Evolutionary conservation across 2,113 vertebrate genomes (phyloP), one percentile per base, ranked within the genome.

Genomic region (Girardinichthys multiradiatus): DNA sequence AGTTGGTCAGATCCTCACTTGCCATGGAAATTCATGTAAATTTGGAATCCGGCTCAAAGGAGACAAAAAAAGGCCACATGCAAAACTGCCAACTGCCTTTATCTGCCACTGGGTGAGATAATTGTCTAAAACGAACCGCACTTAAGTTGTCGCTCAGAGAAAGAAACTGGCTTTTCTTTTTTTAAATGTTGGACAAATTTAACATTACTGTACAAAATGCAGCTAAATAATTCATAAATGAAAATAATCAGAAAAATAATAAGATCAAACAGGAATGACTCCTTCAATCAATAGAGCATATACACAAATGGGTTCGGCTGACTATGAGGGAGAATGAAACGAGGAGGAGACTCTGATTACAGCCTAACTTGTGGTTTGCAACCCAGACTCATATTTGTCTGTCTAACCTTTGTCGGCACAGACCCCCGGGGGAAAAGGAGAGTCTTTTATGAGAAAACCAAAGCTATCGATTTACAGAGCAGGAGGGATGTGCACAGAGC

Each of bases 1-100:
- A 19, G 0, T 74, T 74, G 19, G 4, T 66, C 80, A 86, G 82
- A 76, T 85, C 70, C 21, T 64, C 26, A 64, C 37, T 24, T 66
- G 72, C 84, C 70, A 92, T 87, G 89, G 67, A 92, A 93, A 93
- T 89, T 9, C 51, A 93, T 92, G 90, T 72, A 94, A 93, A 94
- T 87, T 67, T 84, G 45, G 63, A 68, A 68, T 89, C 72, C 79
- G 76, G 76, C 76, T 74, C 66, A 67, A 77, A 80, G 81, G 64
- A 87, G 78, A 80, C 67, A 81, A 60, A 17, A 72, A 68, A 57
- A 66, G 29, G 37, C 86, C 76, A 80, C 78, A 93, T 89, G 86
- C 87, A 93, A 93, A 93, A 84, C 57, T 69, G 13, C 48, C n/a
- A 86, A 78, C 57, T 62, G 77, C 59, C 70, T 62, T 82, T 83